Percentiles rank a stretch among this genome's conserved stretches.
Evolutionary conservation across 2,797 vertebrate genomes (phyloP).

Genomic region (Bucorvus abyssinicus): DNA sequence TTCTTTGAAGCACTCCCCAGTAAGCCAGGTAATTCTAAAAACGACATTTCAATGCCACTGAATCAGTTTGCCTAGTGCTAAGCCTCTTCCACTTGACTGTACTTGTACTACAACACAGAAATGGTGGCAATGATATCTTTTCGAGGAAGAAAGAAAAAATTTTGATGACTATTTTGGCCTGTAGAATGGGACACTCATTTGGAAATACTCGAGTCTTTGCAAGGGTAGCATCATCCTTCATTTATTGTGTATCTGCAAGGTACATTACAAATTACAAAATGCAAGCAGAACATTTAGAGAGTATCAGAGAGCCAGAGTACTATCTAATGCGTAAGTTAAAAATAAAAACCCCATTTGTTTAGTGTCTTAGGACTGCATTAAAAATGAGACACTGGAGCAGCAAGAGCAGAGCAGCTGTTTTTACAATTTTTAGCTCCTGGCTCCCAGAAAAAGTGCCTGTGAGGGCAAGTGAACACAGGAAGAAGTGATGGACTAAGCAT

Average conservation of each 20-base stretch:
- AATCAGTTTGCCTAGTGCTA: background rate
- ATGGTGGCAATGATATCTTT: background rate
- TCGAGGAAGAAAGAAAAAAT: background rate
- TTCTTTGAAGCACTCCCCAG: constrained; percentile 51
- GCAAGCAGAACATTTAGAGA: background rate
- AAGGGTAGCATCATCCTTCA: background rate
- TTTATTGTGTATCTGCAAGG: background rate
- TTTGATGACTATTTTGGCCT: rapidly evolving
- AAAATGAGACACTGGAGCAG: background rate
- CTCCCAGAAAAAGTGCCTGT: background rate
- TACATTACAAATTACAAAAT: background rate
- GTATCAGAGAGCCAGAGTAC: background rate
- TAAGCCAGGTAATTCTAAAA: constrained; percentile 57
- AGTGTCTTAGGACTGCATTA: background rate
- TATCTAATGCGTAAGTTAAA: background rate
- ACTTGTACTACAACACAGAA: background rate
- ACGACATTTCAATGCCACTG: constrained; percentile 58
- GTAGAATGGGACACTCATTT: background rate
- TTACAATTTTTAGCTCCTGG: background rate
- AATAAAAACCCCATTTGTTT: background rate
- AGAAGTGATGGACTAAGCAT: background rate
- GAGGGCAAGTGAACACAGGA: background rate
- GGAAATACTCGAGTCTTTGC: background rate
- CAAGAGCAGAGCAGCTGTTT: background rate
- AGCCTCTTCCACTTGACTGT: background rate